phyloP scores from a whole-genome alignment of 2,888 invertebrate genomes.

The Limnephilus rhombicus region DNA sequence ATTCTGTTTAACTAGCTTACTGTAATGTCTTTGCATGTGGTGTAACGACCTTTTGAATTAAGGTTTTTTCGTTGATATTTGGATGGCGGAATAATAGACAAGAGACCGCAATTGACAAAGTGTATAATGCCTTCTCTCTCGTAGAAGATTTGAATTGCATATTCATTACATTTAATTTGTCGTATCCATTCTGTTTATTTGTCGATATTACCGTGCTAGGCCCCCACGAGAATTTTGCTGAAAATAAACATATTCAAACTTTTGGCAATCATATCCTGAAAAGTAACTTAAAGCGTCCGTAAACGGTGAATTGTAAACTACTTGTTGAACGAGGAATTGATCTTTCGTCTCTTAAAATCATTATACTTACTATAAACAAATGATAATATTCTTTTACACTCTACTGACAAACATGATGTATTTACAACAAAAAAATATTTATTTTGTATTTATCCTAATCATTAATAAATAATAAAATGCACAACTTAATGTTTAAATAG shows the following conservation, averaged over 20 bases:
- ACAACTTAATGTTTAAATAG: background rate
- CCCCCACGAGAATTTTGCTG: background rate
- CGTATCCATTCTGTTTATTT: background rate
- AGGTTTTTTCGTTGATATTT: too few relatives aligned
- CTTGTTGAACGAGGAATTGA: conserved; percentile 14
- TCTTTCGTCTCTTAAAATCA: background rate
- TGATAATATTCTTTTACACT: background rate
- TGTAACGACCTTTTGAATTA: too few relatives aligned
- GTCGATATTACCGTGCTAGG: background rate
- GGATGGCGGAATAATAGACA: too few relatives aligned
- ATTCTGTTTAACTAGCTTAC: background rate
- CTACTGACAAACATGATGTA: background rate
- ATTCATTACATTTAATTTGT: background rate
- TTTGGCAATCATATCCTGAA: background rate
- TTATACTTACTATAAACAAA: background rate
- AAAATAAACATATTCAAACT: background rate
- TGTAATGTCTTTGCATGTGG: background rate
- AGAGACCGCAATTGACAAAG: too few relatives aligned
- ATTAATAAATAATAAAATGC: background rate
- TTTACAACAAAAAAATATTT: background rate
- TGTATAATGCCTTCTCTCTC: too few relatives aligned
- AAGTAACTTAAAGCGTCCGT: background rate
- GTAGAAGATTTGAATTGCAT: background rate
- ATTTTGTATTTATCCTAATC: conserved; percentile 1
- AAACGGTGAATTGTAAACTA: conserved; percentile 28